Conservation (phyloP, 1,140 invertebrate species). For the Saccostrea cuccullata region DNA sequence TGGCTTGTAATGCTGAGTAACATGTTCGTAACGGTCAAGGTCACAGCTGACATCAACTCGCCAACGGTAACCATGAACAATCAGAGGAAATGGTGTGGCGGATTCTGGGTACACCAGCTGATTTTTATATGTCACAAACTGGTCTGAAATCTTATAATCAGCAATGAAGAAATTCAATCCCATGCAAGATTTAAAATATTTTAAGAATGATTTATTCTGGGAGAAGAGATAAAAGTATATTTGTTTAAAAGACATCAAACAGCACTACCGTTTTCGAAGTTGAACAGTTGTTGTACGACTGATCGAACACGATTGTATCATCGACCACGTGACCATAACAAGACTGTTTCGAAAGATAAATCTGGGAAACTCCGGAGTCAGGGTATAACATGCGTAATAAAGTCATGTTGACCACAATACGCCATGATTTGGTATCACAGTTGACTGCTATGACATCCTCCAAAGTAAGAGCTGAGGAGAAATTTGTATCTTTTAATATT, state of each 20-base stretch:
- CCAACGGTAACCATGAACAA: constrained; percentile 46
- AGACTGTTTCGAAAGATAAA: constrained; percentile 36
- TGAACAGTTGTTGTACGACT: constrained; percentile 43
- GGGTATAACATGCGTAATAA: constrained; percentile 43
- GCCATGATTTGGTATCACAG: constrained; percentile 46
- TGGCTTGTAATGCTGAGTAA: constrained; percentile 37
- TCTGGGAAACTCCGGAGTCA: constrained; percentile 42
- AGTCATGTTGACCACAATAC: constrained; percentile 51
- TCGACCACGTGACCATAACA: constrained; percentile 44
- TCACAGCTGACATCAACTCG: constrained; percentile 43
- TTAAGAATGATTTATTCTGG: background rate
- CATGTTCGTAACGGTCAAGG: constrained; percentile 23
- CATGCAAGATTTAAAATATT: background rate
- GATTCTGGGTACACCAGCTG: constrained; percentile 45
- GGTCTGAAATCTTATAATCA: constrained; percentile 4
- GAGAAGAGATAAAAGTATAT: no score
- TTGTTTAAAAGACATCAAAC: no score
- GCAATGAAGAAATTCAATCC: background rate
- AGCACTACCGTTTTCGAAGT: constrained; percentile 36
- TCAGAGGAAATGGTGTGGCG: constrained; percentile 40
- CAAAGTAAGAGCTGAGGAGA: constrained; percentile 39
- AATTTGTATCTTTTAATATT: background rate
- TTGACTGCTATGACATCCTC: constrained; percentile 42
- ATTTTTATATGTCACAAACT: constrained; percentile 45
- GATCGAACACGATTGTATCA: constrained; percentile 41